A percentile compares a stretch with the other conserved stretches of the same genome.
Evolutionary conservation across 23 tunicate genomes (phyloP).

Genomic region (Oikopleura albicans): DNA sequence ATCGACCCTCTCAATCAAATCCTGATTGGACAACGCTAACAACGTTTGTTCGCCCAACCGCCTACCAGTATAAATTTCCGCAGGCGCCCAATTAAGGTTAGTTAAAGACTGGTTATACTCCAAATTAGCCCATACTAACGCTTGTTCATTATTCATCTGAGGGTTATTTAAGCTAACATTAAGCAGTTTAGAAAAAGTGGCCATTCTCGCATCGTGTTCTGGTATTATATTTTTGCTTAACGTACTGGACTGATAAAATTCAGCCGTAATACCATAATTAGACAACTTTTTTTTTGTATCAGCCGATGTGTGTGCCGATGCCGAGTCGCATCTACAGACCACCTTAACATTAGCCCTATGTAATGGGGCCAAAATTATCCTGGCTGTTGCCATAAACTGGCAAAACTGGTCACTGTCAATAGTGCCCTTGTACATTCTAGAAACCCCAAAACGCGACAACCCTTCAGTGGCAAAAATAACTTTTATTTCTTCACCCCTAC

Average conservation of each 20-base stretch:
- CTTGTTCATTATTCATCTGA: neutral
- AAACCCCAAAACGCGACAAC: neutral
- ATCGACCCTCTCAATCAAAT: too few relatives aligned
- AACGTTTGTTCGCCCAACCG: too few relatives aligned
- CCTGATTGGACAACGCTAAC: too few relatives aligned
- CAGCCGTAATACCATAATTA: neutral
- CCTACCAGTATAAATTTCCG: neutral
- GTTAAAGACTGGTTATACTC: neutral
- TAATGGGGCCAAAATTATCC: neutral
- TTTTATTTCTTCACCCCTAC: neutral
- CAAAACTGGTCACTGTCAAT: neutral
- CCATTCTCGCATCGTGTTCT: neutral
- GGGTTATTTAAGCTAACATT: neutral
- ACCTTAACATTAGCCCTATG: neutral
- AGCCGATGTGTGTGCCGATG: neutral
- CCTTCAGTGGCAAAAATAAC: neutral
- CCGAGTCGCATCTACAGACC: neutral
- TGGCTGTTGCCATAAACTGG: neutral
- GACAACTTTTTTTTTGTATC: neutral
- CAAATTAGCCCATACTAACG: neutral
- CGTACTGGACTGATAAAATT: neutral
- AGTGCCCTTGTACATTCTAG: neutral
- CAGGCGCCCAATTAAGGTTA: neutral
- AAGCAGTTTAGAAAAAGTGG: neutral
- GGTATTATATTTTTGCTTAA: neutral